Conservation (phyloP, 2,797 vertebrate genomes). For the Molossus alvarezi region DNA sequence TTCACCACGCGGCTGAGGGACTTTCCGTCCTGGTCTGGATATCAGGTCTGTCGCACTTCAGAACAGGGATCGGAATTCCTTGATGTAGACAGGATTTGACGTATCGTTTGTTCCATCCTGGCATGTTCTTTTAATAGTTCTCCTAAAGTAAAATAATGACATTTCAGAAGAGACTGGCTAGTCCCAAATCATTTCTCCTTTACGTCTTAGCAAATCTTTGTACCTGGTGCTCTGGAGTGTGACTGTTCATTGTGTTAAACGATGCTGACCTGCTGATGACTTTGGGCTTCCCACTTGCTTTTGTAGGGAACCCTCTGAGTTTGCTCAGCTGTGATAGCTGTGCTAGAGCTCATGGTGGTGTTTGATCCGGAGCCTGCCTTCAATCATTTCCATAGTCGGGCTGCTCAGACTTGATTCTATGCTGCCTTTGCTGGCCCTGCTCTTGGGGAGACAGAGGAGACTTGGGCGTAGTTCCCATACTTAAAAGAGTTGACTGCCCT, state of each 20-base stretch:
- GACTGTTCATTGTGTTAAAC: not conserved
- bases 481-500: not conserved
- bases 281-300: not conserved
- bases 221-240: not conserved
- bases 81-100: slow-evolving; percentile 56
- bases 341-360: not conserved
- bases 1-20: not conserved
- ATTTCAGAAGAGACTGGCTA: not conserved
- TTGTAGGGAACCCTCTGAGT: not conserved
- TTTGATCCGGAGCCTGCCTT: too few species aligned
- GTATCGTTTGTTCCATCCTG: slow-evolving; percentile 61
- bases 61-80: slow-evolving; percentile 24
- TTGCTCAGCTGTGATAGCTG: not conserved
- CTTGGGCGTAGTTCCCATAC: not conserved
- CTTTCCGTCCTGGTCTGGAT: not conserved
- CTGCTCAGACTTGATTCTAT: not conserved
- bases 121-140: slow-evolving; percentile 69
- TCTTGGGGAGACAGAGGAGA: not conserved
- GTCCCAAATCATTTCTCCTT: not conserved
- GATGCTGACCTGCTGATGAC: not conserved
- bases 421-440: not conserved
- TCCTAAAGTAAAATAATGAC: slow-evolving; percentile 55
- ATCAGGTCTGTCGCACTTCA: not conserved
- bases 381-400: not conserved
- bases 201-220: not conserved